Evolutionary conservation across 2,797 vertebrate genomes (phyloP), one percentile per base, ranked within the genome.

Genomic region (Cheirogaleus major): DNA sequence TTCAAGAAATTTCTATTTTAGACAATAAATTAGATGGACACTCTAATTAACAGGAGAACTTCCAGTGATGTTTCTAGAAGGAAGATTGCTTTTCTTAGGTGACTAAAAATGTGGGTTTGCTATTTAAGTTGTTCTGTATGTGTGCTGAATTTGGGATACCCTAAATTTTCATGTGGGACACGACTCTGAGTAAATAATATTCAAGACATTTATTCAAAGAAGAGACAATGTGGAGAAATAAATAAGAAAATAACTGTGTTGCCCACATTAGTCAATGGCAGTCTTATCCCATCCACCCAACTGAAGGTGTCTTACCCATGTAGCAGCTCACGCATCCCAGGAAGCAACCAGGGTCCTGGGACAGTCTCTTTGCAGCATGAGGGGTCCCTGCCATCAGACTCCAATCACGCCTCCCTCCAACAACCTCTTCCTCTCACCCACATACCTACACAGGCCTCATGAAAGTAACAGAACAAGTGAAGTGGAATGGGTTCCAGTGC

Each of bases 1-100:
- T 72, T 59, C 13, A 75, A 93, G 63, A 92, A 76, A 95, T 79
- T 87, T 23, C 72, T 85, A 15, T 32, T 95, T 88, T 38, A 91
- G 50, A 59, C 41, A 69, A n/a, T 86, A 79, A 38, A 69, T 63
- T 59, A 67, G 8, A 69, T 82, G 81, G 45, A 43, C 43, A 61
- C 18, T 59, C 6, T 55, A 35, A 69, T 43, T 43, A 18, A 57
- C 52, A 78, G 43, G 55, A 89, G 20, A 25, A 48, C 32, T 89
- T 96, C 30, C 50, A 69, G 13, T 38, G 70, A 90, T 41, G 18
- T 67, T 70, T 89, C 61, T 82, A 32, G 70, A 96, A 85, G 79
- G 22, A 75, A 85, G 27, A 65, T 13, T 57, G 70, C 18, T 91
- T 93, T 91, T 81, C 59, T 73, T 81, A 89, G 38, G 50, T 86